phyloP scores from a whole-genome alignment of 1,140 invertebrate genomes.

The Fragariocoptes setiger region DNA sequence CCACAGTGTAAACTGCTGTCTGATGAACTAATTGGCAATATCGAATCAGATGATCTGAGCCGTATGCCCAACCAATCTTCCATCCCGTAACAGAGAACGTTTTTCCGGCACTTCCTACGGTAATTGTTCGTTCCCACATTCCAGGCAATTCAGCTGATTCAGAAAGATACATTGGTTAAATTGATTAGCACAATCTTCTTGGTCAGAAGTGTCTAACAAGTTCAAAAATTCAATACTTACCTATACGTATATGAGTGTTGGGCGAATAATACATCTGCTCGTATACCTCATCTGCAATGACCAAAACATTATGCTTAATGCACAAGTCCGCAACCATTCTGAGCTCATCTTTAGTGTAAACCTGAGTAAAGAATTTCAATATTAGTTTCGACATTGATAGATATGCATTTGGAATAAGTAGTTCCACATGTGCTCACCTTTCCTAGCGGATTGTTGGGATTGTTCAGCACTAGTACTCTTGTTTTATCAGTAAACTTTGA shows the following conservation, averaged over 20 bases:
- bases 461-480: conserved; percentile 80
- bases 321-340: conserved; percentile 50
- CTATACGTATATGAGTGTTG: conserved; percentile 55
- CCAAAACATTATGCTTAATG: conserved; percentile 64
- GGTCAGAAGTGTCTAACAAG: too few relatives aligned
- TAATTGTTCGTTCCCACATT: conserved; percentile 93
- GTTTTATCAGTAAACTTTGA: conserved; percentile 59
- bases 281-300: conserved; percentile 85
- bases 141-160: conserved; percentile 58
- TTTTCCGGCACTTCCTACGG: conserved; percentile 86
- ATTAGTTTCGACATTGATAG: background rate
- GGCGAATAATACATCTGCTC: conserved; percentile 80
- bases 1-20: conserved; percentile 64
- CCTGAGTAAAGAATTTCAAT: conserved; percentile 12
- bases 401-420: background rate
- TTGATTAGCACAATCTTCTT: background rate
- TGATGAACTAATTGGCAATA: conserved; percentile 67
- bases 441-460: conserved; percentile 75
- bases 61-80: conserved; percentile 89
- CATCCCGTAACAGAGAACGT: conserved; percentile 89
- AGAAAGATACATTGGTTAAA: too few relatives aligned
- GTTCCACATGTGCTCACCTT: conserved; percentile 27
- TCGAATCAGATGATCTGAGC: conserved; percentile 37
- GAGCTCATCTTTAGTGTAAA: conserved; percentile 22
- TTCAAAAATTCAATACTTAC: conserved; percentile 18